Conservation (phyloP, 2,888 invertebrate species). For the Agapostemon virescens region DNA sequence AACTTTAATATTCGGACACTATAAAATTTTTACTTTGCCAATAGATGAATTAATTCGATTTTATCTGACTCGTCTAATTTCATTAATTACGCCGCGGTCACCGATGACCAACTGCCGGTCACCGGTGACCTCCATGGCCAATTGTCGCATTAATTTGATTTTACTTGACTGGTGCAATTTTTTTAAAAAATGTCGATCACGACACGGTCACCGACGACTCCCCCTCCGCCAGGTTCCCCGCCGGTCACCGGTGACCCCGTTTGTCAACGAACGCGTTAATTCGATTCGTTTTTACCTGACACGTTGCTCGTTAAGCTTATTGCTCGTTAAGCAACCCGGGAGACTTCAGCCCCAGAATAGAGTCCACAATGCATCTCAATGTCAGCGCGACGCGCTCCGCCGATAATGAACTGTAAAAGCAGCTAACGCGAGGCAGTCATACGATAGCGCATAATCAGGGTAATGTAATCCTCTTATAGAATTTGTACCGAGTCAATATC, state of each 20-base stretch:
- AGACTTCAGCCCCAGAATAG: constrained; percentile 16
- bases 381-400: constrained; percentile 38
- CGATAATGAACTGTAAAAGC: constrained; percentile 44
- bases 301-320: constrained; percentile 11
- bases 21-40: too few relatives aligned
- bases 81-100: background rate
- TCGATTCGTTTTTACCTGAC: constrained; percentile 11
- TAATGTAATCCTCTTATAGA: constrained; percentile 45
- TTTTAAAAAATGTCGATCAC: background rate
- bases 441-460: constrained; percentile 30
- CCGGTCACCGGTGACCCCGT: background rate
- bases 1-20: too few relatives aligned
- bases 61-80: background rate
- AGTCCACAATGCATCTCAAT: constrained; percentile 29
- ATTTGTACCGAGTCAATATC: constrained; percentile 27
- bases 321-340: background rate
- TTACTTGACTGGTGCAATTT: background rate
- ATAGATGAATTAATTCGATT: too few relatives aligned
- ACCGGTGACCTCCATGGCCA: background rate
- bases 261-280: constrained; percentile 17
- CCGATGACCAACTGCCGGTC: background rate
- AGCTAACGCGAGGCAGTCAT: constrained; percentile 28
- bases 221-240: background rate
- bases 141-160: background rate
- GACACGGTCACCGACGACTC: background rate